Evolutionary conservation across 2,888 invertebrate genomes (phyloP), one percentile per base, ranked within the genome.

Genomic region (Stenichneumon culpator): DNA sequence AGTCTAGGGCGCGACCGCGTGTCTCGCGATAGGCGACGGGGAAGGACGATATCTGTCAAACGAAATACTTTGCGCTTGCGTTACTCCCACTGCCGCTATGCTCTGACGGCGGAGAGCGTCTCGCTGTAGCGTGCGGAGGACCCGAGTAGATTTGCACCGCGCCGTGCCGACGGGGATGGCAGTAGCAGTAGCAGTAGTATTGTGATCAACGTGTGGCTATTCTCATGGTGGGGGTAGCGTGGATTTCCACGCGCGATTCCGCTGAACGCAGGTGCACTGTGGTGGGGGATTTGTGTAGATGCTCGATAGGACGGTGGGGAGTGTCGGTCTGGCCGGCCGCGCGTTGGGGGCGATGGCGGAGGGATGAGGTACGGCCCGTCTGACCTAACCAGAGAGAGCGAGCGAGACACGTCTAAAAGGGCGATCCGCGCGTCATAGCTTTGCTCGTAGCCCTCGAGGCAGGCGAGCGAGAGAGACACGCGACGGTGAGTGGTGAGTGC

Each of bases 181-280:
- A 39, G 63, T 9, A 60, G 36, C 11, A 14, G 52, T 69, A 69
- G 83, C 65, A 70, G 81, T 73, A 60, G 57, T 70, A 75, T 79
- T 57, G 73, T 73, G 79, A 82, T 68, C 52, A 82, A 65, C 63
- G 63, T 47, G 44, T 28, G 60, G 78, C 70, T 57, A 39, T 25
- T 60, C 60, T 32, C 28, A 28, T 60, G 54, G 73, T 63, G 73
- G 82, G 74, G 79, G 72, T 44, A 14, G 70, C 73, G 73, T 60
- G 74, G 79, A 82, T 79, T 77, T 72, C 65, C 44, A 73, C 47
- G 52, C 79, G 82, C 54, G 52, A 67, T 63, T 69, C 82, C 68
- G 39, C 79, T 79, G 79, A 82, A 82, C 77, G 75, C 79, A 77
- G 85, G 75, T 82, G 74, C 79, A 82, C 82, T 67, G 70, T 77